Base-by-base conservation (phyloP, 2,888 invertebrate species). In the Rhagium mordax region DNA sequence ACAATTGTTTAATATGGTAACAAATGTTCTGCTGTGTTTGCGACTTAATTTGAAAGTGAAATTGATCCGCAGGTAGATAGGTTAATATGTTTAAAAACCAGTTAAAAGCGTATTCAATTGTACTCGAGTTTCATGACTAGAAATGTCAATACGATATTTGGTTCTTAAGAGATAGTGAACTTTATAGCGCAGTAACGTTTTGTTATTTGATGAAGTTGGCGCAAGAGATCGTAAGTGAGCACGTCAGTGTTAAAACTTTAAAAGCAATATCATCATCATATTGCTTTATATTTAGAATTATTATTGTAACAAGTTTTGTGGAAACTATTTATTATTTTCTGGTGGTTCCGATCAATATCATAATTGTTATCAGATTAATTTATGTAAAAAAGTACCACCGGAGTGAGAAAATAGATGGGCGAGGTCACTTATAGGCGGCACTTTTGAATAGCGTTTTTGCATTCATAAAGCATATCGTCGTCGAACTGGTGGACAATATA, bases 1-100 rank as follows among this genome's bases (percentile, higher is more conserved):
- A 69, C 73, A 41, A 20, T 41, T 47, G 47, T 62, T 48, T 41
- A 62, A 62, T 48, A 62, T 21, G 41, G 61, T 48, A 21, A 62
- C 21, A 29, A 47, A 18, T 13, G 24, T 24, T 64, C 27, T 49
- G 10, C 49, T 64, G 48, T 49, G 62, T 48, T 21, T 64, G 16
- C 21, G 15, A 61, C 16, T 18, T 47, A 13, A 47, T 61, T 20
- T 61, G 13, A 16, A n/a, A 33, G 13, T 59, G 29, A 24, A 55
- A 51, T 8, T 21, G 27, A 55, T 55, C n/a, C 21, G 6, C 24
- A 55, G n/a, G 6, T n/a, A 55, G n/a, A 24, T 21, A 3, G 27
- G 24, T 55, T 55, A 55, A 51, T 7, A 51, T 20, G 10, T 4
- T 41, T 41, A 41, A 15, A 41, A n/a, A n/a, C 41, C n/a, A 1